Base-by-base conservation (phyloP, 2,113 vertebrate genomes). In the Coregonus clupeaformis region DNA sequence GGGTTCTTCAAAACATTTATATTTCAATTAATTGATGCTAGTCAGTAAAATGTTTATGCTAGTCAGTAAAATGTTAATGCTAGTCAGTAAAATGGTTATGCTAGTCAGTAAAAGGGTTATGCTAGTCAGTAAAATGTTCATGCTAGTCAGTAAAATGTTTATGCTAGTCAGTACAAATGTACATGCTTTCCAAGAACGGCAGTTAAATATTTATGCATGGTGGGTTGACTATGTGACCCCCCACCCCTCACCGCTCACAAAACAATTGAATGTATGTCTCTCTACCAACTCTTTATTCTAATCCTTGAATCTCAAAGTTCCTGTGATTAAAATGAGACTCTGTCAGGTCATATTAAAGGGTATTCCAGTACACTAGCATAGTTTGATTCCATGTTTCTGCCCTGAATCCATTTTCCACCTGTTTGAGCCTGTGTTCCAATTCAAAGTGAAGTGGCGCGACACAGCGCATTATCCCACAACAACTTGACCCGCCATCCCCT, bases 321-420 rank as follows among this genome's bases (percentile, higher is more conserved):
- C 13, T 24, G 57, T 32, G 13, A 12, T 24, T 36, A 22, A 14
- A 69, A 74, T 70, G 27, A 42, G 29, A 4, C 4, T 52, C 49
- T 4, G 49, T 18, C 16, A 67, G 52, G 80, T 73, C 47, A 72
- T 16, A 47, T 69, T 74, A 76, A 81, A 80, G 49, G 66, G 16
- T 66, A 55, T 65, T 30, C 25, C 20, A 42, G 59, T 77, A 73
- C 68, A 36, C 22, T 60, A 60, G 63, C 62, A 69, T 80, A 70
- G 79, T 86, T 76, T 81, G 45, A 65, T 78, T 67, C 47, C 49
- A 1, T 65, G 49, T 72, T 72, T 74, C 6, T 67, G 62, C 22
- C 81, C 77, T 80, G 89, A 88, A 89, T 88, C 89, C 75, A 91
- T 91, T 91, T 89, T 91, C 88, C 79, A 89, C 87, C 87, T 91